phyloP scores from a whole-genome alignment of 2,888 invertebrate species.

The Eristalis pertinax region DNA sequence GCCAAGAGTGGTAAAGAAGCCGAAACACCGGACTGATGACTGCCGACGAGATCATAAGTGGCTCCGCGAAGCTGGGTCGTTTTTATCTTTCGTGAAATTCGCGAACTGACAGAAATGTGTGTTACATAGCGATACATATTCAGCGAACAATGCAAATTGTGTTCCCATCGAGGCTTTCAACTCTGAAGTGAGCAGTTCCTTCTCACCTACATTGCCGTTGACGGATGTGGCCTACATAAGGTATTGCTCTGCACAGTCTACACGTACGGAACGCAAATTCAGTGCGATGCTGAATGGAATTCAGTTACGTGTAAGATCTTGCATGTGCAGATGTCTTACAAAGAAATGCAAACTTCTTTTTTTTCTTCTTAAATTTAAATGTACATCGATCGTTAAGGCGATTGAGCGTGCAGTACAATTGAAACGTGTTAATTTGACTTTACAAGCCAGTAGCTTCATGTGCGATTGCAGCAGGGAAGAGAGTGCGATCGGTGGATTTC shows the following conservation, averaged over 20 bases:
- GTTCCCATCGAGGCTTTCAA: constrained; percentile 25
- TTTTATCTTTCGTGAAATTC: constrained; percentile 14
- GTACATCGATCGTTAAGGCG: neutral
- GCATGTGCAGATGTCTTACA: neutral
- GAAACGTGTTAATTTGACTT: neutral
- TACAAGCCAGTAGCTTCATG: too few species aligned
- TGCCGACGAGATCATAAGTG: constrained; percentile 23
- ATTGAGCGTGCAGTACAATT: neutral
- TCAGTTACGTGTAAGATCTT: neutral
- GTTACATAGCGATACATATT: constrained; percentile 7
- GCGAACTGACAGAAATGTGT: constrained; percentile 30
- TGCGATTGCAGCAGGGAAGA: too few species aligned
- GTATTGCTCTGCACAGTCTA: neutral
- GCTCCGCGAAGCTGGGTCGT: constrained; percentile 8
- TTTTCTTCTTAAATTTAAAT: neutral
- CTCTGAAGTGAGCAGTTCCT: neutral
- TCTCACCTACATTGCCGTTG: constrained; percentile 9
- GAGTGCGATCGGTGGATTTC: too few species aligned
- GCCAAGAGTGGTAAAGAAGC: constrained; percentile 35
- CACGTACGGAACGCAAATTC: neutral
- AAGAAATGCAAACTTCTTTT: too few species aligned
- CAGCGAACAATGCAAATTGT: constrained; percentile 11
- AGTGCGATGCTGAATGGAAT: neutral
- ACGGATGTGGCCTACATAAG: neutral
- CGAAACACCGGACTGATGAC: constrained; percentile 11